Evolutionary conservation across 1,140 invertebrate genomes (phyloP), one percentile per base, ranked within the genome.

Genomic region (Drosophila yakuba): DNA sequence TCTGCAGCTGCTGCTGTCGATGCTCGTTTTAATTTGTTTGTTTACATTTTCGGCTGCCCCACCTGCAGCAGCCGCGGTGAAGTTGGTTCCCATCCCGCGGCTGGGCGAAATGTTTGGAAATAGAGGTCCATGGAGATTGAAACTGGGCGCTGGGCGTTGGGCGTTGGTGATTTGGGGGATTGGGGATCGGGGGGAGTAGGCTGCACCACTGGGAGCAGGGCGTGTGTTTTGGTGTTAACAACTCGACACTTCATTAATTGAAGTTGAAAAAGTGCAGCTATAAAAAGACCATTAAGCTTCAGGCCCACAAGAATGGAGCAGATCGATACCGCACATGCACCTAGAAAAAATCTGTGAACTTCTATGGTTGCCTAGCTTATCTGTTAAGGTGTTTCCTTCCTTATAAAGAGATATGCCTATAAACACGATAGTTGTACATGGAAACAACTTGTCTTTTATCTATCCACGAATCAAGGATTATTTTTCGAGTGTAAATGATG

Each of bases 221-320:
- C 67, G 81, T 77, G 76, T 78, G 80, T 80, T 77, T 89, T 78
- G 74, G 84, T 88, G 84, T 88, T 89, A 88, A 88, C 84, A 88
- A 88, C 84, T 88, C 84, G 84, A 84, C 84, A 88, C 84, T 89
- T 88, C 84, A 88, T 88, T 89, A 88, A 88, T 84, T 88, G 84
- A 80, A 88, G 75, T 88, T 86, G 82, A 86, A 86, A 82, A 88
- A 84, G 60, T 78, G 76, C 68, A 89, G 84, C 84, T 88, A 88
- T 88, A 89, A 88, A 88, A 89, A 88, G 85, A 84, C 79, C 68
- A 88, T 88, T 89, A 84, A 84, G 84, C 82, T 74, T 25, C 74
- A 76, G 45, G 59, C 55, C 45, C 55, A 43, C 45, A 68, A 76
- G 50, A 77, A 54, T 63, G 39, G 20, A 45, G 35, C 25, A 47